Evolutionary conservation across 2,888 invertebrate genomes (phyloP).

Genomic region (Lithophane socia): DNA sequence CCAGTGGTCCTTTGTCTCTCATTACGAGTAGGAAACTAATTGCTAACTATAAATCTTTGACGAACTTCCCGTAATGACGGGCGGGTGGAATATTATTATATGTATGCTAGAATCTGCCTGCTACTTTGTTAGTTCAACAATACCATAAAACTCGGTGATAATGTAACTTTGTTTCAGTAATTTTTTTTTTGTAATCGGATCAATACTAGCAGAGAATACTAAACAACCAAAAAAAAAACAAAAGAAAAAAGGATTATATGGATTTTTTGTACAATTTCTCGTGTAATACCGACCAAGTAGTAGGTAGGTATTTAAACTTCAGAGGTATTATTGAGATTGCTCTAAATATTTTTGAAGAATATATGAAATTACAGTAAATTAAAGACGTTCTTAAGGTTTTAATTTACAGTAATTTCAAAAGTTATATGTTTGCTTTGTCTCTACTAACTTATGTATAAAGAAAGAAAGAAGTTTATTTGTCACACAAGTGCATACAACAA

Average conservation of each 20-base stretch:
- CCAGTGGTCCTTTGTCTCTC: conserved; percentile 13
- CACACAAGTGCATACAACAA: too few relatives aligned
- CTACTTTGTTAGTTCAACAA: not conserved
- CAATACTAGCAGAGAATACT: not conserved
- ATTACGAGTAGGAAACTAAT: conserved; percentile 38
- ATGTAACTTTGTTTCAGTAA: not conserved
- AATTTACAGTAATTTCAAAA: not conserved
- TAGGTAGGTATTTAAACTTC: not conserved
- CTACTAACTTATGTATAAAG: too few relatives aligned
- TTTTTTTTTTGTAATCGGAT: not conserved
- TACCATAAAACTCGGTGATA: too few relatives aligned
- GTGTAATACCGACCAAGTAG: not conserved
- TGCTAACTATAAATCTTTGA: conserved; percentile 60
- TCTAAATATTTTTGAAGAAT: too few relatives aligned
- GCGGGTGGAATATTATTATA: conserved; percentile 18
- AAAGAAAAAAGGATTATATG: not conserved
- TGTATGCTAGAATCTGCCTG: too few relatives aligned
- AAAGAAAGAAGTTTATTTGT: too few relatives aligned
- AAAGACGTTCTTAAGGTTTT: too few relatives aligned
- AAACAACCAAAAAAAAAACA: not conserved
- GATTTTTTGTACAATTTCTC: not conserved
- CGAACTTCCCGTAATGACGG: conserved; percentile 37
- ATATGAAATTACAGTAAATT: too few relatives aligned
- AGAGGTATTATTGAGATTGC: too few relatives aligned
- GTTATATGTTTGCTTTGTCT: too few relatives aligned